Evolutionary conservation across 2,888 invertebrate genomes (phyloP), one percentile per base, ranked within the genome.

Genomic region (Ferrisia virgata): DNA sequence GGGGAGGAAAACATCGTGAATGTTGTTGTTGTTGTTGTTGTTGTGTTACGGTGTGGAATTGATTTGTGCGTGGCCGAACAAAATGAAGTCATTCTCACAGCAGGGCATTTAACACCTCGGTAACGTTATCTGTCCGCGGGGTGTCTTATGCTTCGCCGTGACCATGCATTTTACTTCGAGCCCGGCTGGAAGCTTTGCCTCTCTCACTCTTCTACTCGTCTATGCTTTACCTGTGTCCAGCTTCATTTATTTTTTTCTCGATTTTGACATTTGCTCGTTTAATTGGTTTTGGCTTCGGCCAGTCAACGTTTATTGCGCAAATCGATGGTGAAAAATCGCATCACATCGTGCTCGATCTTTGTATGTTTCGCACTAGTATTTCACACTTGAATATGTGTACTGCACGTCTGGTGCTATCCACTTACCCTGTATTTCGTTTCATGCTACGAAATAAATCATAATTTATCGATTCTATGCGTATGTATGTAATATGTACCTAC

Each of bases 21-120:
- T 72, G 72, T 33, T 43, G 82, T 82, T 82, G 82, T 64, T 47
- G 47, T 47, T 47, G 47, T 40, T 40, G 40, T 18, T 81, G 58
- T 39, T 80, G 80, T 72, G 72, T 82, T 82, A 72, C 76, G 82
- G 82, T 82, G 72, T 82, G 82, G 84, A 84, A 84, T 84, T 84
- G 84, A 84, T 84, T 84, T 84, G 84, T 79, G 84, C 84, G 84
- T 84, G 84, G 79, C 79, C 79, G 79, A 84, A 84, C 84, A 84
- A 84, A 84, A 84, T 84, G 84, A 84, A 84, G 84, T 84, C 84
- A 84, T 84, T 84, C 79, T 79, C 84, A 6, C 84, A 84, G 84
- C 84, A 69, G 84, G 84, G 79, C 58, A 84, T 79, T 84, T 84
- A 84, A 84, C 84, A 84, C 84, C 84, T 84, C 69, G 58, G 79